Conservation (phyloP, 2,888 invertebrate species). For the Polydesmus complanatus region DNA sequence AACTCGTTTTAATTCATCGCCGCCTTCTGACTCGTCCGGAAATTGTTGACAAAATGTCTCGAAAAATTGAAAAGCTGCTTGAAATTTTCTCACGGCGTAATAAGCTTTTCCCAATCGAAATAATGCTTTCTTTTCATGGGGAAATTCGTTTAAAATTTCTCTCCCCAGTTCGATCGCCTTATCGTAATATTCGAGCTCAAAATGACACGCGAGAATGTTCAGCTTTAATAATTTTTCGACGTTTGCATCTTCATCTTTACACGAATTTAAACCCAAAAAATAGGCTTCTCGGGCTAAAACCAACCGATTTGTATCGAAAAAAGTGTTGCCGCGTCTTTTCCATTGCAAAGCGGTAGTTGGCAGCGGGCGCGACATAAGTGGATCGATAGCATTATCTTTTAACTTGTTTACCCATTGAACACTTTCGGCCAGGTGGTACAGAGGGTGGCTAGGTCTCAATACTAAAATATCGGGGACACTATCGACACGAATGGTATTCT, state of each 20-base stretch:
- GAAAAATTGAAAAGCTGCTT: neutral
- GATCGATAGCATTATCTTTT: neutral
- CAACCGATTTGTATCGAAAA: neutral
- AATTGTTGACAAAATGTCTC: neutral
- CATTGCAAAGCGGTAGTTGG: neutral
- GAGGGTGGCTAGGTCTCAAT: neutral
- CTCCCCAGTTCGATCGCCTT: neutral
- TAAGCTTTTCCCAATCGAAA: neutral
- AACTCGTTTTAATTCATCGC: neutral
- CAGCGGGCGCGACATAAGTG: neutral
- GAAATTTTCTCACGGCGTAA: neutral
- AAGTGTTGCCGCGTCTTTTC: neutral
- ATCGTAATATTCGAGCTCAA: conserved; percentile 5
- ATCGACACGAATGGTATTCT: neutral
- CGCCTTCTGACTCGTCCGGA: neutral
- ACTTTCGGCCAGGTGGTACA: neutral
- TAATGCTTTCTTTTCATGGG: neutral
- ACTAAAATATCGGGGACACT: neutral
- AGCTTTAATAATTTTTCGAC: neutral
- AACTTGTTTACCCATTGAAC: neutral
- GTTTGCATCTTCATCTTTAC: neutral
- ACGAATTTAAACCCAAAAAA: neutral
- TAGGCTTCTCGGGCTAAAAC: neutral
- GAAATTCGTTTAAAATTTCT: neutral
- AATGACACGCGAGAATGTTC: conserved; percentile 2